A percentile compares a stretch with the other conserved stretches of the same genome.
phyloP scores from a whole-genome alignment of 2,113 vertebrate genomes.

The Meleagris gallopavo region DNA sequence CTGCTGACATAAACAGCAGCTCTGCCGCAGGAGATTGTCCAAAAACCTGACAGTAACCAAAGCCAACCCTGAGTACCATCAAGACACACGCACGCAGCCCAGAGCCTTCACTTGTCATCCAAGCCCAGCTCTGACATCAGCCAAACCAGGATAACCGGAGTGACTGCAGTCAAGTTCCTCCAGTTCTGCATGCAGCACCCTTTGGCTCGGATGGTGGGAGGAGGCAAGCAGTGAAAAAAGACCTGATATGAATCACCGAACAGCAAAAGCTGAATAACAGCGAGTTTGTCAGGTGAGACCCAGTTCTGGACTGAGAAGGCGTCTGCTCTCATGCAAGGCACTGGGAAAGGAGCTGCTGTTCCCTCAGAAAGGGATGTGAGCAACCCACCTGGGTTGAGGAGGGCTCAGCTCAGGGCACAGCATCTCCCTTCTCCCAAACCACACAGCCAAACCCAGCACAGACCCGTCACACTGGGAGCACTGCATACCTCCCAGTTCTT shows the following conservation, averaged over 20 bases:
- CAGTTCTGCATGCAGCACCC: neutral
- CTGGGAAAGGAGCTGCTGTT: neutral
- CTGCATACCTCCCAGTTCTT: neutral
- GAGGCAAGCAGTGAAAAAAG: neutral
- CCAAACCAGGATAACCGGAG: neutral
- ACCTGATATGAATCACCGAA: neutral
- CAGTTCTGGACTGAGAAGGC: neutral
- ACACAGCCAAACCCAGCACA: neutral
- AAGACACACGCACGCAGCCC: neutral
- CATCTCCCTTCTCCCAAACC: neutral
- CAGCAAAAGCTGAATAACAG: neutral
- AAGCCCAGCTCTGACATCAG: neutral
- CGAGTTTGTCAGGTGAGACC: neutral
- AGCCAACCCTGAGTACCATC: neutral
- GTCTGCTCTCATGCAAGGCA: neutral
- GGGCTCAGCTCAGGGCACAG: neutral
- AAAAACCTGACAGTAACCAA: neutral
- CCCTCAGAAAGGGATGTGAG: neutral
- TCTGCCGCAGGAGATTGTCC: neutral
- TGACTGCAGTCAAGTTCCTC: neutral
- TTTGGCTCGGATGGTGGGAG: neutral
- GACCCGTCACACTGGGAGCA: too few relatives aligned
- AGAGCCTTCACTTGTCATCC: neutral
- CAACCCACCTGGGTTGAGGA: neutral
- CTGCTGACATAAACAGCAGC: neutral